These are phyloP conservation scores for Caenorhabditis sinica DNA, from an alignment of 2,888 invertebrate species.

Conservation along the genomic window DNA sequence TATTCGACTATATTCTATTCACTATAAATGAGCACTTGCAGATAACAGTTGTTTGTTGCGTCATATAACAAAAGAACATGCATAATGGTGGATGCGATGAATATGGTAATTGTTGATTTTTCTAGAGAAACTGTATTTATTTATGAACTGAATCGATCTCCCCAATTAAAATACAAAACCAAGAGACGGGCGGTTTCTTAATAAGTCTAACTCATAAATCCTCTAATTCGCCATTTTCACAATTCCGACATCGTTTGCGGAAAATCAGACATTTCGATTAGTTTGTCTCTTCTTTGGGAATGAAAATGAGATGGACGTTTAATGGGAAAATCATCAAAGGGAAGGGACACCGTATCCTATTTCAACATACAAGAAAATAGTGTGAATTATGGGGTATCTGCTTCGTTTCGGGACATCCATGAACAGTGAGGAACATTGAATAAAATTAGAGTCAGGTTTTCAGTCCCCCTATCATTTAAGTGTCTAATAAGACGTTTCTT, in stretches of 20 bases:
- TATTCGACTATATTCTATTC: neutral
- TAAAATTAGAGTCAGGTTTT: too few relatives aligned
- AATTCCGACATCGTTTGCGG: conserved; percentile 8
- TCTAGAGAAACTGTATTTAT: neutral
- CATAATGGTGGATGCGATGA: neutral
- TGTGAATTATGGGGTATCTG: neutral
- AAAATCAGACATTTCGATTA: conserved; percentile 55
- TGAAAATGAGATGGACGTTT: conserved; percentile 36
- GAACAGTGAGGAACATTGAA: too few relatives aligned
- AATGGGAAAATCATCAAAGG: conserved; percentile 26
- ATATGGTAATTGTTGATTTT: conserved; percentile 18
- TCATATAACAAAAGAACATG: conserved; percentile 15
- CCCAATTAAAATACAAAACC: neutral
- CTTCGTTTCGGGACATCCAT: too few relatives aligned
- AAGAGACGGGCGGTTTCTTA: neutral
- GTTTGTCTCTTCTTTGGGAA: conserved; percentile 24
- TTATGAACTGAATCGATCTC: too few relatives aligned
- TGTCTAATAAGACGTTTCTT: too few relatives aligned
- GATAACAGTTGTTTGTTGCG: conserved; percentile 43
- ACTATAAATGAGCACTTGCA: conserved; percentile 48
- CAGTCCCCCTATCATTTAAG: too few relatives aligned
- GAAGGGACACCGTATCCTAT: conserved; percentile 36
- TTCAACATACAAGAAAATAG: conserved; percentile 9
- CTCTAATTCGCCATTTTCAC: conserved; percentile 3
- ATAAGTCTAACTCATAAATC: neutral